These are phyloP conservation scores for Pelecanus crispus DNA, from an alignment of 2,113 vertebrate species.

Conservation along the genomic window DNA sequence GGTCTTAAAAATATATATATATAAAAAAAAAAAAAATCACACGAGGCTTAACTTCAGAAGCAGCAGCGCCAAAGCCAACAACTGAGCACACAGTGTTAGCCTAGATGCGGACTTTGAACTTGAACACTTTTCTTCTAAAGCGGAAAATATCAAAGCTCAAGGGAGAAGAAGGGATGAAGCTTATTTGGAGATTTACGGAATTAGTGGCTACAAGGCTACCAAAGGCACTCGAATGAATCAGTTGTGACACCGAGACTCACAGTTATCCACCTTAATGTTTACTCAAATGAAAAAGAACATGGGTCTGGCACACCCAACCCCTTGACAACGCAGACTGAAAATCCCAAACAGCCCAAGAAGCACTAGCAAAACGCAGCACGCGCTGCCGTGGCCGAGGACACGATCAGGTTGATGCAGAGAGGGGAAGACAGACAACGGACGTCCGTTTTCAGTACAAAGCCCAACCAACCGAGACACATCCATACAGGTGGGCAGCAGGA, in stretches of 20 bases:
- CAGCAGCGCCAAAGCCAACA: not conserved
- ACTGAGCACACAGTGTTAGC: not conserved
- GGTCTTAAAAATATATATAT: not conserved
- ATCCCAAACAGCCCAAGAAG: not conserved
- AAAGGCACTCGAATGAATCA: rapidly evolving
- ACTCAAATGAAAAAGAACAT: not conserved
- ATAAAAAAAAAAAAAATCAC: not conserved
- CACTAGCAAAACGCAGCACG: rapidly evolving
- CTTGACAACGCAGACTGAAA: rapidly evolving
- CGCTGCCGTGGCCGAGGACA: rapidly evolving
- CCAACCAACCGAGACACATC: not conserved
- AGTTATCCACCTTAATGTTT: not conserved
- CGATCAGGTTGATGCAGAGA: rapidly evolving
- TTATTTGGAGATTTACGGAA: not conserved
- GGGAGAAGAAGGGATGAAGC: not conserved
- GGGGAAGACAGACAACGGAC: not conserved
- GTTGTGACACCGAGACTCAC: rapidly evolving
- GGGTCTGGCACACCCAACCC: not conserved
- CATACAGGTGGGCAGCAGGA: not conserved
- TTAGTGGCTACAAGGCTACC: not conserved
- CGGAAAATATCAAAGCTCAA: not conserved
- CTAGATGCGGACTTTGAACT: not conserved
- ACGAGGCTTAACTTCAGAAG: not conserved
- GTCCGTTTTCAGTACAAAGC: rapidly evolving
- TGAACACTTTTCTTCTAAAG: not conserved